These are phyloP conservation scores for Whitmania pigra DNA, from an alignment of 1,140 invertebrate species.

Conservation along the genomic window DNA sequence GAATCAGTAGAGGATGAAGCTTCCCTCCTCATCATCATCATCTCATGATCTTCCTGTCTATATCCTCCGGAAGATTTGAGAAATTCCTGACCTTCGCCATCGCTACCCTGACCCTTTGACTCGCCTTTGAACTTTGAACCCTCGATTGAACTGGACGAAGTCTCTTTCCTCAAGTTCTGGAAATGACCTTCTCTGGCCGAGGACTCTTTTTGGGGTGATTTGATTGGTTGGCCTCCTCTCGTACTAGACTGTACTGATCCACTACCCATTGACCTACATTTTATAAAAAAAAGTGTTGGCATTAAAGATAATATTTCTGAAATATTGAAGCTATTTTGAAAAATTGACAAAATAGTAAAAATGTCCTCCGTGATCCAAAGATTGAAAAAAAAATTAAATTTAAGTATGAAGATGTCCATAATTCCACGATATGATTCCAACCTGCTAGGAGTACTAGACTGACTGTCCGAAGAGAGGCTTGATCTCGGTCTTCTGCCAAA, in stretches of 20 bases:
- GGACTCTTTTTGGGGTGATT: background rate
- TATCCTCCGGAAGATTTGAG: no score
- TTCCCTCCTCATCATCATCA: no score
- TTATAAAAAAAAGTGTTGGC: no score
- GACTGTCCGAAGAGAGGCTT: constrained; percentile 1
- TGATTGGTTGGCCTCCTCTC: background rate
- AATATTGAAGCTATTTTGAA: background rate
- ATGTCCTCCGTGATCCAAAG: background rate
- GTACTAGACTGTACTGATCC: background rate
- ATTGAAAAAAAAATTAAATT: no score
- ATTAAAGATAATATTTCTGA: no score
- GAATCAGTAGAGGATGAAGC: no score
- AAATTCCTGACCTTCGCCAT: no score
- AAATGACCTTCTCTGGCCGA: background rate
- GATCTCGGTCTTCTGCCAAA: background rate
- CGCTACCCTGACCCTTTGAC: no score
- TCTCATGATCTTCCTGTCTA: no score
- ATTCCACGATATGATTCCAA: background rate
- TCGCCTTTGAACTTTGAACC: background rate
- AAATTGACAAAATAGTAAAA: background rate
- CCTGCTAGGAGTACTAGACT: constrained; percentile 3
- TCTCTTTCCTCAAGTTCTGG: background rate
- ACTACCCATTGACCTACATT: background rate
- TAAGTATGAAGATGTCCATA: background rate
- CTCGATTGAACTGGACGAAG: background rate